Conservation (phyloP, 1,140 invertebrate species). For the Nasonia longicornis region DNA sequence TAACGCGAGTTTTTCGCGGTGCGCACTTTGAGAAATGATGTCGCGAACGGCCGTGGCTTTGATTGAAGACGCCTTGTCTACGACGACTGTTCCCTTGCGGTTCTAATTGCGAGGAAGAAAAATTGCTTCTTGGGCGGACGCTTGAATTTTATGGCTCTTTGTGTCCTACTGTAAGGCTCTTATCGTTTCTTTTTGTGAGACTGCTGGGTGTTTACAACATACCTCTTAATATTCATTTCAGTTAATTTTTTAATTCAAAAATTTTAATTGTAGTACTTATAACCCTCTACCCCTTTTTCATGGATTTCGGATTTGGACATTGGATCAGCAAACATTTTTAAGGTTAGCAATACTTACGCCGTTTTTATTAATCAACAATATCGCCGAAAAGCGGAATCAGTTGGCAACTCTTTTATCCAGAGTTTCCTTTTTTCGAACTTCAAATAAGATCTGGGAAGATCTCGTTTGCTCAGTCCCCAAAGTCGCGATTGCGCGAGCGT, state of each 20-base stretch:
- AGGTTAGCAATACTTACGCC: too few relatives aligned
- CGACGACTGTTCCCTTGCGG: not conserved
- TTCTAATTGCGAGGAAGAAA: constrained; percentile 22
- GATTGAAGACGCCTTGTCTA: not conserved
- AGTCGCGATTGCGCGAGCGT: constrained; percentile 44
- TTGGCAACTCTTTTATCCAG: not conserved
- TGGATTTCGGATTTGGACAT: too few relatives aligned
- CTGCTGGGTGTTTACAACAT: too few relatives aligned
- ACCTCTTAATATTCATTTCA: too few relatives aligned
- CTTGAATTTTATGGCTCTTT: constrained; percentile 15
- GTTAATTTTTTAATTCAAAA: too few relatives aligned
- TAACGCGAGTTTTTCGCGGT: constrained; percentile 11
- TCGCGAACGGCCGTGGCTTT: not conserved
- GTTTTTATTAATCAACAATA: too few relatives aligned
- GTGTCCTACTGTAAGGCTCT: not conserved
- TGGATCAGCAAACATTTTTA: too few relatives aligned
- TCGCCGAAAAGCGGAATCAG: too few relatives aligned
- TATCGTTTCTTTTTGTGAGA: not conserved
- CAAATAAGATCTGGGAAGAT: constrained; percentile 10
- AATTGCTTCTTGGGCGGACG: not conserved
- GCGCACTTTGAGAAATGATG: constrained; percentile 23
- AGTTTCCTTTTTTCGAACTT: not conserved
- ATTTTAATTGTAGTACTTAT: too few relatives aligned
- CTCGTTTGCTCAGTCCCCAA: constrained; percentile 2
- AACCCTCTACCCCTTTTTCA: too few relatives aligned